These are phyloP conservation scores for Cremastinae sp. DNA, from an alignment of 2,888 invertebrate genomes.

Conservation along the genomic window DNA sequence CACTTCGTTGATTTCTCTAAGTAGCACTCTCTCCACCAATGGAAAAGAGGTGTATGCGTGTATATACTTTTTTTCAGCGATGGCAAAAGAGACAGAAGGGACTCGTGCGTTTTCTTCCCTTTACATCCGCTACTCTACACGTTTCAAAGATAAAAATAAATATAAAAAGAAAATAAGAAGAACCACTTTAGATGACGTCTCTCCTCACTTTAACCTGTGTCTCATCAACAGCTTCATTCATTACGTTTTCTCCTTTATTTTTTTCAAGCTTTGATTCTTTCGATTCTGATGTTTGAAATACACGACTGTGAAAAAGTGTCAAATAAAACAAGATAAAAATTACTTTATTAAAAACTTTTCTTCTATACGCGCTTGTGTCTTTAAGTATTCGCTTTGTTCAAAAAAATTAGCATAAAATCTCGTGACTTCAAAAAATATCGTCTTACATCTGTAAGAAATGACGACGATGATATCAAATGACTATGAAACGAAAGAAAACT, in stretches of 20 bases:
- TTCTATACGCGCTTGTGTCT: too few relatives aligned
- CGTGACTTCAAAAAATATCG: too few relatives aligned
- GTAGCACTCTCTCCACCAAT: constrained; percentile 78
- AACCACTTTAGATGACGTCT: constrained; percentile 25
- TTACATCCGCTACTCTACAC: constrained; percentile 14
- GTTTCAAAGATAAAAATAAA: constrained; percentile 22
- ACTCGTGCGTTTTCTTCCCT: constrained; percentile 21
- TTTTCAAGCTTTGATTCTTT: too few relatives aligned
- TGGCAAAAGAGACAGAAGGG: constrained; percentile 27
- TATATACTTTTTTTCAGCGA: constrained; percentile 9
- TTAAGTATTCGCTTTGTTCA: not conserved
- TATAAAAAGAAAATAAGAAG: constrained; percentile 1
- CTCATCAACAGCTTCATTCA: too few relatives aligned
- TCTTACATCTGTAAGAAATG: too few relatives aligned
- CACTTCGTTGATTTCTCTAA: constrained; percentile 77
- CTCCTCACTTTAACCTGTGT: constrained; percentile 30
- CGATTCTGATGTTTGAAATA: constrained; percentile 21
- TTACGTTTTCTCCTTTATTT: too few relatives aligned
- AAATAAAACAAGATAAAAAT: too few relatives aligned
- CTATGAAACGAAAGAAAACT: too few relatives aligned
- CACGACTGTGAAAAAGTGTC: constrained; percentile 21
- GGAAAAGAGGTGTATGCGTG: constrained; percentile 57
- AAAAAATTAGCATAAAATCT: constrained; percentile 2
- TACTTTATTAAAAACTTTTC: too few relatives aligned
- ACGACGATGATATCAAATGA: too few relatives aligned